Evolutionary conservation across 2,888 invertebrate species (phyloP), one percentile per base, ranked within the genome.

Genomic region (Myopa tessellatipennis): DNA sequence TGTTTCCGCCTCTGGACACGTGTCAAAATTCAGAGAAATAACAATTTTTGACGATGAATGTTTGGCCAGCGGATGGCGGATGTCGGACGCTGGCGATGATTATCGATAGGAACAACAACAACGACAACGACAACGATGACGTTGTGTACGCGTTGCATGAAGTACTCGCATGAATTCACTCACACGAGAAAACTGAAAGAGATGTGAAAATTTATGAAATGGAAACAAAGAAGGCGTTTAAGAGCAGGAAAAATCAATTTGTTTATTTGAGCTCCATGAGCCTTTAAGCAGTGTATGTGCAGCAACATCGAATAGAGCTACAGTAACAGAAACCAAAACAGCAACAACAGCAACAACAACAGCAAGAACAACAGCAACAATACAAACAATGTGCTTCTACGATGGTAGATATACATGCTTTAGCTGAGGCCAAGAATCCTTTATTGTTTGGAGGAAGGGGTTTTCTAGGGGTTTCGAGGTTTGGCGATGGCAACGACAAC

Each of bases 171-270:
- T 45, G 45, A 45, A 45, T 45, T 45, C 45, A 45, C 55, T 45
- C 45, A 45, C 55, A 55, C 55, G 6, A 45, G 45, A 55, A n/a
- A 55, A 55, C 4, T 55, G n/a, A 55, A 45, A 16, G n/a, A 55
- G 55, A 55, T n/a, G 55, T 55, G 55, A 55, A 55, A 55, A 55
- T 14, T 55, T 55, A n/a, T 14, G 55, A 55, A 55, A 55, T 55
- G 55, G n/a, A 55, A 55, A n/a, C 10, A n/a, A 55, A 55, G 55
- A 55, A 55, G 55, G 55, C 55, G 55, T 55, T 55, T 55, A 55
- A 55, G 55, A 4, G 55, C n/a, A n/a, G 55, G 55, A 55, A 55
- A 55, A 55, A 55, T 55, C 55, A 55, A 55, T 55, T 55, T 55
- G 55, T 55, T 55, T 55, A 55, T 55, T 10, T 55, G 45, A 45